Evolutionary conservation across 2,797 vertebrate species (phyloP).

Genomic region (Acanthopagrus latus): DNA sequence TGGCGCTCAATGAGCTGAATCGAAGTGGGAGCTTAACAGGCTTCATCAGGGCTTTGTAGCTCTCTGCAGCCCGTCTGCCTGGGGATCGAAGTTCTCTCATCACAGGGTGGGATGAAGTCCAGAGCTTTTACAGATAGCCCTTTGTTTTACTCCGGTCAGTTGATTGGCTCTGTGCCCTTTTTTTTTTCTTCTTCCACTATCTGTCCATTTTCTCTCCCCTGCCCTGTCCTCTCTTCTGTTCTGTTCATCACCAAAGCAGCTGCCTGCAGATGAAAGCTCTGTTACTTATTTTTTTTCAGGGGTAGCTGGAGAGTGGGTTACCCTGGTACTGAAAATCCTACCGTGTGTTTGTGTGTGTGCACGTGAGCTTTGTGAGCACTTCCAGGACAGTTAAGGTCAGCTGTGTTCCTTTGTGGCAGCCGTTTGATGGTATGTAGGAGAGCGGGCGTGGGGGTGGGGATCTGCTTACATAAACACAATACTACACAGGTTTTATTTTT

Average conservation of each 20-base stretch:
- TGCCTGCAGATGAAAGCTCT: constrained; percentile 64
- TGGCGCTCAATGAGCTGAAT: constrained; percentile 62
- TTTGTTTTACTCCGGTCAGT: constrained; percentile 69
- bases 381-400: constrained; percentile 70
- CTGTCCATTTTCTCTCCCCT: constrained; percentile 14
- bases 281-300: constrained; percentile 6
- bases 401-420: constrained; percentile 76
- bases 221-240: constrained; percentile 22
- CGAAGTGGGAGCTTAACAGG: constrained; percentile 63
- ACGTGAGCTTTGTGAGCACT: not conserved
- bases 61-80: constrained; percentile 24
- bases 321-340: constrained; percentile 19
- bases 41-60: constrained; percentile 60
- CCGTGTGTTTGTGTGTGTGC: constrained; percentile 5
- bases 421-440: constrained; percentile 55
- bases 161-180: constrained; percentile 56
- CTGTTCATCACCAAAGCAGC: constrained; percentile 32
- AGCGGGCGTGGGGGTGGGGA: not conserved
- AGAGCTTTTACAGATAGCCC: constrained; percentile 68
- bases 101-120: constrained; percentile 66
- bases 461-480: too few species aligned
- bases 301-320: constrained; percentile 30
- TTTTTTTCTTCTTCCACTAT: constrained; percentile 21
- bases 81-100: constrained; percentile 72
- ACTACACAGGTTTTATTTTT: constrained; percentile 2